phyloP scores from a whole-genome alignment of 1,140 invertebrate genomes.

The Pseudoatta argentina region DNA sequence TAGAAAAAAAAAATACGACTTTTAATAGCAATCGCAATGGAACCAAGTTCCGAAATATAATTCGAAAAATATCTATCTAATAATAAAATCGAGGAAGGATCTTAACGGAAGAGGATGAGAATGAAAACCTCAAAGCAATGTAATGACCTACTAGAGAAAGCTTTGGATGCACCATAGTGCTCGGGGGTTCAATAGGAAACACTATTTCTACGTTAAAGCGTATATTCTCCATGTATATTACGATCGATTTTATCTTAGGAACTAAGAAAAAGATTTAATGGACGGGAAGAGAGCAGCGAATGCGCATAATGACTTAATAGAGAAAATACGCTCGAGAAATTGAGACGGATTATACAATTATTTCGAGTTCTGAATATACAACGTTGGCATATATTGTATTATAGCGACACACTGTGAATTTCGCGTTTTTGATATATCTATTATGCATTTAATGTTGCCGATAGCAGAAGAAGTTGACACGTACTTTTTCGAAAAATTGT shows the following conservation, averaged over 20 bases:
- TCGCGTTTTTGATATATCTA: background rate
- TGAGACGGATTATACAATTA: conserved; percentile 17
- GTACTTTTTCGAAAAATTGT: background rate
- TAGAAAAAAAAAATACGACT: background rate
- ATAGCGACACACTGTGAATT: background rate
- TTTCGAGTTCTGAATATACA: conserved; percentile 27
- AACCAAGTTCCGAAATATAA: conserved; percentile 1
- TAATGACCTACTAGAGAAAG: conserved; percentile 36
- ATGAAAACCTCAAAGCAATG: conserved; percentile 27
- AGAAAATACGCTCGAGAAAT: conserved; percentile 20
- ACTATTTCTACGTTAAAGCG: conserved; percentile 35
- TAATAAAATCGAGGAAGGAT: conserved; percentile 35
- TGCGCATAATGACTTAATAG: conserved; percentile 46
- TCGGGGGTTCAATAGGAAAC: conserved; percentile 39
- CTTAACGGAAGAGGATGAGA: background rate
- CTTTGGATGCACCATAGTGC: conserved; percentile 12
- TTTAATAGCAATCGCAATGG: background rate
- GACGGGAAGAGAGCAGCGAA: background rate
- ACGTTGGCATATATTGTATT: background rate
- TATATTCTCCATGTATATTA: conserved; percentile 26
- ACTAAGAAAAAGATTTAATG: conserved; percentile 41
- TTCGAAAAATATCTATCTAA: conserved; percentile 43
- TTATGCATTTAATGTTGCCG: background rate
- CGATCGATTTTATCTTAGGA: conserved; percentile 50
- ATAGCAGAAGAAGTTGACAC: background rate